Percentiles rank a stretch among this genome's conserved stretches.
Conservation (phyloP, 2,797 vertebrate species). For the Vespertilio murinus region DNA sequence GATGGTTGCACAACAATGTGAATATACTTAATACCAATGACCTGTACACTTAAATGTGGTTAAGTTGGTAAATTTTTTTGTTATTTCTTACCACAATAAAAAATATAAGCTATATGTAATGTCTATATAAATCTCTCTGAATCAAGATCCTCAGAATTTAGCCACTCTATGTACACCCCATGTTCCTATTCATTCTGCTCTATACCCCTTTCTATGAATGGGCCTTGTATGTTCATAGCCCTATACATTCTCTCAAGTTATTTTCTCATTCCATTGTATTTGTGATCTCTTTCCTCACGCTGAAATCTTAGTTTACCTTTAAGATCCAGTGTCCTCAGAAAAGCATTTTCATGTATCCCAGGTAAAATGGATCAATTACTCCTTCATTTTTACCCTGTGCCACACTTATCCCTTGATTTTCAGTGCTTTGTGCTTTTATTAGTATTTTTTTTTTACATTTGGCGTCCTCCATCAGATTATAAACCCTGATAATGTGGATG, state of each 20-base stretch:
- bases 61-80: background rate
- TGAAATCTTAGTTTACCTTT: background rate
- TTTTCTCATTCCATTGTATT: background rate
- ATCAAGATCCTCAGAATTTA: background rate
- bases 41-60: background rate
- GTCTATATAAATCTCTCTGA: background rate
- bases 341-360: background rate
- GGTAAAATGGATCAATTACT: background rate
- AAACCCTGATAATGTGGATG: background rate
- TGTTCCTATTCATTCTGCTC: background rate
- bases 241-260: background rate
- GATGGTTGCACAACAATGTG: background rate
- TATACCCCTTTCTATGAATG: background rate
- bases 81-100: background rate
- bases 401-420: background rate
- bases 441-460: background rate
- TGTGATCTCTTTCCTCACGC: background rate
- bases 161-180: fast-evolving
- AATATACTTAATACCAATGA: background rate
- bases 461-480: background rate
- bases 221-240: background rate
- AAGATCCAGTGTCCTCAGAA: background rate
- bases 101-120: background rate
- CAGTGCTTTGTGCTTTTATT: background rate
- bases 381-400: background rate